Conservation (phyloP, 2,888 invertebrate species). For the Rotaria socialis region DNA sequence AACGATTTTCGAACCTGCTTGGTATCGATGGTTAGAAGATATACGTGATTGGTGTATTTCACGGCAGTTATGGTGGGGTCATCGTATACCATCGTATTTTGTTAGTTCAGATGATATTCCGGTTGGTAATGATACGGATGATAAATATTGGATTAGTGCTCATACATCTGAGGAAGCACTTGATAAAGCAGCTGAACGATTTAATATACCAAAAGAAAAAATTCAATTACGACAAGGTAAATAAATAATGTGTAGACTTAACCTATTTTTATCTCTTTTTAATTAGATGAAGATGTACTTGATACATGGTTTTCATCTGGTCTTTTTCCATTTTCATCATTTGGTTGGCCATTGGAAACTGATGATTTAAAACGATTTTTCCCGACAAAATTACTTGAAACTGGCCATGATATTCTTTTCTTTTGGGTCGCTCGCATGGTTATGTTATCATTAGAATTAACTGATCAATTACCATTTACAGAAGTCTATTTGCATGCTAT, state of each 20-base stretch:
- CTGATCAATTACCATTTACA: constrained; percentile 84
- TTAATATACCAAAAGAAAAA: constrained; percentile 27
- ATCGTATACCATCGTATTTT: constrained; percentile 88
- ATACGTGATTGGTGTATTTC: constrained; percentile 95
- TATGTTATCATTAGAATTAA: constrained; percentile 82
- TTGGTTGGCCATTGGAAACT: constrained; percentile 88
- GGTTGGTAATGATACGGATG: constrained; percentile 53
- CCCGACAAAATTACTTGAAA: constrained; percentile 85
- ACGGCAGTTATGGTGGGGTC: constrained; percentile 97
- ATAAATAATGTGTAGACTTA: no score
- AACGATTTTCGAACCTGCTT: constrained; percentile 80
- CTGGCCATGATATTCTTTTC: constrained; percentile 92
- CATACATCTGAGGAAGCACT: constrained; percentile 71
- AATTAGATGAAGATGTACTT: constrained; percentile 83
- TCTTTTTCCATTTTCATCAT: constrained; percentile 87
- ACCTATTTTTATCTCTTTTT: no score
- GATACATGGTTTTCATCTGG: constrained; percentile 99
- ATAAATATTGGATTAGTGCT: constrained; percentile 67
- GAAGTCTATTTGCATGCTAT: constrained; percentile 89
- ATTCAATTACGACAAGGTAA: constrained; percentile 37
- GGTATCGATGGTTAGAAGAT: constrained; percentile 87
- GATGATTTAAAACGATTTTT: constrained; percentile 75
- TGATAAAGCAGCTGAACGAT: constrained; percentile 66
- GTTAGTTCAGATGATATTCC: constrained; percentile 64
- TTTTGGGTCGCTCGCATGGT: constrained; percentile 99